Evolutionary conservation across 2,797 vertebrate genomes (phyloP), one percentile per base, ranked within the genome.

Genomic region (Octomys mimax): DNA sequence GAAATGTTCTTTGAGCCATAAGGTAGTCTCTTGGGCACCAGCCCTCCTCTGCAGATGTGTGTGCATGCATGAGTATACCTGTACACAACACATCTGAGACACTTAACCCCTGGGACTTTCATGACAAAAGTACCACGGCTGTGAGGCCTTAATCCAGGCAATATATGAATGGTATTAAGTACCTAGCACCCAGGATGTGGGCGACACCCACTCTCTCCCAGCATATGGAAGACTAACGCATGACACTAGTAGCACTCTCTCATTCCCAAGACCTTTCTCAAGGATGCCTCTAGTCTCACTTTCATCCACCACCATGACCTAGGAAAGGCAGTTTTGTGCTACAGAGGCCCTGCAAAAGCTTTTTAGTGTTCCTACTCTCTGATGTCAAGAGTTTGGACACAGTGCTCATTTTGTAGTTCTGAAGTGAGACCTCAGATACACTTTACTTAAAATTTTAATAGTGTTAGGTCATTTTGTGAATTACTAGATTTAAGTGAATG

Each of bases 361-460:
- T 0, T 10, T 5, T 0, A 4, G 4, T 16, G 10, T 61, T 81
- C 36, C 70, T 36, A 42, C n/a, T 26, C 19, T 31, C 28, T 10
- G 24, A 24, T 2, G 3, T 6, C 49, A 78, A 36, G 52, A 70
- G 19, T 54, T 6, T 13, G 71, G 28, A 46, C 13, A 0, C 12
- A 11, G 21, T 26, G 16, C 71, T 82, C 26, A 57, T 80, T 49
- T 68, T 6, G 16, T 36, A 68, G 59, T 80, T 61, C 33, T 1
- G 14, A 92, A 92, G 39, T 8, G 14, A 90, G 73, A 75, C 36
- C 39, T 86, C 75, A 21, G 12, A n/a, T 26, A 36, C 2, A 3
- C n/a, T 36, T 86, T 82, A 57, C 49, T 59, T 90, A 83, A 87
- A 92, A n/a, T 87, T 78, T 24, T 73, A 83, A 42, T 39, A 46